Evolutionary conservation across 2,888 invertebrate species (phyloP).

Genomic region (Stenotaenia linearis): DNA sequence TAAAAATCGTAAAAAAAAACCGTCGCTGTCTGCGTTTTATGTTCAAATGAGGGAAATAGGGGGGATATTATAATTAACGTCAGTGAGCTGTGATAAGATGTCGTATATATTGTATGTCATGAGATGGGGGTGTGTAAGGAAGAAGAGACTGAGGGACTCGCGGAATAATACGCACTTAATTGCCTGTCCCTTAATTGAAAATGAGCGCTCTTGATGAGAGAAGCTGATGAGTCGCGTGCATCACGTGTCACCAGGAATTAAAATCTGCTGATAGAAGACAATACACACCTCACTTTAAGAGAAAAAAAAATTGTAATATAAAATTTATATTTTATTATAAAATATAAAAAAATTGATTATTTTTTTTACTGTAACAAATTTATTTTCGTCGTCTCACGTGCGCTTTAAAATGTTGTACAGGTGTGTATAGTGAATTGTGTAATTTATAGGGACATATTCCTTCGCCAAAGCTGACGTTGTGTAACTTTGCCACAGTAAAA

Average conservation of each 20-base stretch:
- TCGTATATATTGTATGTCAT: slow-evolving; percentile 12
- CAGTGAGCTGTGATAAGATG: slow-evolving; percentile 16
- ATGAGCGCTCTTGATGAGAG: slow-evolving; percentile 19
- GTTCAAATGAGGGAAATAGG: not conserved
- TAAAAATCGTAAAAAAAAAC: not conserved
- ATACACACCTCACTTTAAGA: not conserved
- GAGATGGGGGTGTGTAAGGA: not conserved
- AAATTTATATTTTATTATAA: not conserved
- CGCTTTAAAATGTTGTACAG: not conserved
- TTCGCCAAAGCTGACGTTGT: slow-evolving; percentile 15
- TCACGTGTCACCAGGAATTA: slow-evolving; percentile 14
- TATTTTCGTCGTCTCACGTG: not conserved
- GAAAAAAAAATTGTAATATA: not conserved
- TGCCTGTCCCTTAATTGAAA: slow-evolving; percentile 26
- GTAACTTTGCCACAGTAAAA: slow-evolving; percentile 21
- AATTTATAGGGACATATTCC: slow-evolving; percentile 24
- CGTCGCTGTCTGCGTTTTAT: not conserved
- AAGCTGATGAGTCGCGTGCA: slow-evolving; percentile 18
- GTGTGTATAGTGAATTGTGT: not conserved
- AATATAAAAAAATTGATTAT: not conserved
- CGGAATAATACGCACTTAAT: slow-evolving; percentile 17
- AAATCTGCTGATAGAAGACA: slow-evolving; percentile 6
- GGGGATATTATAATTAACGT: slow-evolving; percentile 20
- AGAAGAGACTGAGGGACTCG: not conserved
- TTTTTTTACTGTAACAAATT: too few relatives aligned